Evolutionary conservation across 1,140 invertebrate genomes (phyloP).

Genomic region (Holotrichia oblita): DNA sequence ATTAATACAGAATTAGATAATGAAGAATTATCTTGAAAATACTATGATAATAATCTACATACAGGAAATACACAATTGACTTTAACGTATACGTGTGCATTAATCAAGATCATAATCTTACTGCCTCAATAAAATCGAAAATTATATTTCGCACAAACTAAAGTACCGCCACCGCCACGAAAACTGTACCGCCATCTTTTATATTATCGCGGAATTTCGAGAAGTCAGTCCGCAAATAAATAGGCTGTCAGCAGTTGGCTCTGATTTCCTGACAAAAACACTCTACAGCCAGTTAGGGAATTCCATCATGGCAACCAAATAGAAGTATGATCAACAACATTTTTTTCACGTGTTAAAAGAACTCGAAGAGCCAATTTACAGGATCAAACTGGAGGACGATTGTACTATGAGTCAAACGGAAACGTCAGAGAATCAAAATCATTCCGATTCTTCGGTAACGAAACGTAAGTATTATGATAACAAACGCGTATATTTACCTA

Average conservation of each 20-base stretch:
- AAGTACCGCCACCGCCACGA: too few relatives aligned
- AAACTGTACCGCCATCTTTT: too few relatives aligned
- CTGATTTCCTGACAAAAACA: slow-evolving; percentile 23
- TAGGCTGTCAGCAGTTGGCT: background rate
- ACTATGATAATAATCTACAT: too few relatives aligned
- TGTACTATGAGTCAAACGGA: slow-evolving; percentile 39
- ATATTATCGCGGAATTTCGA: too few relatives aligned
- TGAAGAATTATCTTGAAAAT: too few relatives aligned
- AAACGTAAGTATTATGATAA: slow-evolving; percentile 38
- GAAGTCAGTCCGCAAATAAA: background rate
- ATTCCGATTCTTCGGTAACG: slow-evolving; percentile 28
- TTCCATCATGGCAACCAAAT: slow-evolving; percentile 47
- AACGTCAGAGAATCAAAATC: slow-evolving; percentile 26
- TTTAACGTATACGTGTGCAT: too few relatives aligned
- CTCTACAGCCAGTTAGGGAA: background rate
- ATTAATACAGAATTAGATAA: too few relatives aligned
- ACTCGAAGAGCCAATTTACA: slow-evolving; percentile 27
- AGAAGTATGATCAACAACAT: slow-evolving; percentile 45
- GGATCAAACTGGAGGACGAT: background rate
- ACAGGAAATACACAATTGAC: too few relatives aligned
- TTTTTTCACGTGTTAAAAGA: slow-evolving; percentile 27
- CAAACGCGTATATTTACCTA: too few relatives aligned
- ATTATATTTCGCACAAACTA: too few relatives aligned
- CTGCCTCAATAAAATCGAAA: too few relatives aligned
- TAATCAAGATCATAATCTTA: too few relatives aligned